Conservation (phyloP, 1,140 invertebrate species). For the Bombyx mandarina region DNA sequence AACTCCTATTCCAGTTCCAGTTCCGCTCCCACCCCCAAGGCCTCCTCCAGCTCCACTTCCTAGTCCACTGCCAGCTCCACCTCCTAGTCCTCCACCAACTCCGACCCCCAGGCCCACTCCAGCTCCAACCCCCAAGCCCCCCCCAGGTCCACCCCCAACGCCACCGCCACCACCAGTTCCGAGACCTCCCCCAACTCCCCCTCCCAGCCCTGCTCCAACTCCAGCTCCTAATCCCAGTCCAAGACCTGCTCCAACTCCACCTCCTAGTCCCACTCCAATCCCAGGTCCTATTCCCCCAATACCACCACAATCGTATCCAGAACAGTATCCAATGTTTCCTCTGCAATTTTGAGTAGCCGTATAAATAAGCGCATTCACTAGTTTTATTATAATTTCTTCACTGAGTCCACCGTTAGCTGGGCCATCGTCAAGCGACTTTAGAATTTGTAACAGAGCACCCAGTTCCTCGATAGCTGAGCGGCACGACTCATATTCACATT, state of each 20-base stretch:
- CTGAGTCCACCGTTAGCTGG: slow-evolving; percentile 5
- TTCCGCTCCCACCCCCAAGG: not conserved
- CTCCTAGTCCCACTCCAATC: not conserved
- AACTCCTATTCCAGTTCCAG: not conserved
- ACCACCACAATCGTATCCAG: not conserved
- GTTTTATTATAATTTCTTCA: slow-evolving; percentile 43
- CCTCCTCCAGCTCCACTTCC: not conserved
- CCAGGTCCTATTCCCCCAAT: not conserved
- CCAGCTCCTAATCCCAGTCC: not conserved
- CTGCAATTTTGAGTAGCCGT: slow-evolving; percentile 20
- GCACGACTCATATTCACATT: slow-evolving; percentile 6
- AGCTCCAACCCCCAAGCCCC: not conserved
- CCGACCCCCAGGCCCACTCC: not conserved
- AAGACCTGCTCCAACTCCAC: not conserved
- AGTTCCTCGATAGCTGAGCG: slow-evolving; percentile 13
- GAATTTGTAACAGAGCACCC: slow-evolving; percentile 5
- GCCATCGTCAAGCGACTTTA: slow-evolving; percentile 19
- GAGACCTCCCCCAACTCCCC: not conserved
- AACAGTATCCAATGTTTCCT: not conserved
- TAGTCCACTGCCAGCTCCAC: not conserved
- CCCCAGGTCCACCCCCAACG: not conserved
- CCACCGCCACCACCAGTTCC: not conserved
- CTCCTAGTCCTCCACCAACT: not conserved
- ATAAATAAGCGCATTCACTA: slow-evolving; percentile 45
- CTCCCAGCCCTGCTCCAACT: not conserved